Evolutionary conservation across 1,140 invertebrate genomes (phyloP), one percentile per base, ranked within the genome.

Genomic region (Leptinotarsa texana): DNA sequence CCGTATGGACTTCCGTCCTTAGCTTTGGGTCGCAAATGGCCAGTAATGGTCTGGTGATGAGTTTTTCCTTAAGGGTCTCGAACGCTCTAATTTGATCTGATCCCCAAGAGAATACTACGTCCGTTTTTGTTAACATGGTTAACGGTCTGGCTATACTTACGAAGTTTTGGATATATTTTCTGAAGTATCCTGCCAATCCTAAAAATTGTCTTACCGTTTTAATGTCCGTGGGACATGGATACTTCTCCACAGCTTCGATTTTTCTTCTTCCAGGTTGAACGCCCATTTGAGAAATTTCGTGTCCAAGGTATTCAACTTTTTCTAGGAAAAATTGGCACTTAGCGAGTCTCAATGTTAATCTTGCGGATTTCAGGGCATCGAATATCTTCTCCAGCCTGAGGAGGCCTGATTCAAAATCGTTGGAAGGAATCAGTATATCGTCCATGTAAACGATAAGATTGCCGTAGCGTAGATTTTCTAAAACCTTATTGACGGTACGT

Each of bases 181-280:
- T 42, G 63, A 83, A 84, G 69, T 81, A 82, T 24, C 80, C 78
- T 13, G 75, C 74, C 15, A 88, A 74, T 18, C 88, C 86, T 6
- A 87, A 70, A 67, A 88, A 86, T 63, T 75, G 74, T 62, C 83
- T 73, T 2, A 88, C 63, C 24, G 82, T 71, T 49, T 83, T 79
- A 18, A 80, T 72, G 72, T 80, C 82, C 42, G 66, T 77, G 13
- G 83, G 83, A 8, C 27, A 42, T 15, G 73, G 24, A 24, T 17
- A 48, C 42, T 78, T 67, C 13, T 47, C 11, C 8, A 84, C 24
- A 61, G 79, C 79, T 33, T 80, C 61, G 0, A 82, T 24, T 62
- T 84, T 84, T n/a, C 47, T 22, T 4, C 47, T 48, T 0, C 74
- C 80, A 13, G 80, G 80, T 66, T 61, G 78, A 77, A 70, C 63